A percentile compares a stretch with the other conserved stretches of the same genome.
Conservation (phyloP, 1,140 invertebrate genomes). For the Bombus waltoni region DNA sequence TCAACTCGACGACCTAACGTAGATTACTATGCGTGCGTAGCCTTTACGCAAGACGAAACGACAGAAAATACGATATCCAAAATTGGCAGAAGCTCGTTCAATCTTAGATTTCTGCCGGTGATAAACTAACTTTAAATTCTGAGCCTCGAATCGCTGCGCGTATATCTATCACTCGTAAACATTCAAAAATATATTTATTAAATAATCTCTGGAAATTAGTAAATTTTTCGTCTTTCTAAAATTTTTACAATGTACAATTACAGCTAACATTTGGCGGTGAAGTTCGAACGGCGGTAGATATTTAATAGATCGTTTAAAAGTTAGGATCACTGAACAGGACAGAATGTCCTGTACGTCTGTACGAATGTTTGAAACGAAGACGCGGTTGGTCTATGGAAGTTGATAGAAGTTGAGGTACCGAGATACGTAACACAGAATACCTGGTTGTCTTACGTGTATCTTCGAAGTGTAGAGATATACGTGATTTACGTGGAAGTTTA, state of each 20-base stretch:
- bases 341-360: background rate
- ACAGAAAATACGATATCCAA: too few species aligned
- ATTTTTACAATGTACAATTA: too few species aligned
- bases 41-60: too few species aligned
- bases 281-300: background rate
- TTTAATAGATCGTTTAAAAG: background rate
- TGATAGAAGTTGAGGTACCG: background rate
- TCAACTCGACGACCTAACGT: too few species aligned
- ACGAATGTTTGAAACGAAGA: background rate
- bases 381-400: background rate
- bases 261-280: background rate
- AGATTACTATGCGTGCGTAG: too few species aligned
- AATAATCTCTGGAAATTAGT: background rate
- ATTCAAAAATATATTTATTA: too few species aligned
- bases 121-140: too few species aligned
- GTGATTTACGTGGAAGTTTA: background rate
- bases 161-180: too few species aligned
- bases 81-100: too few species aligned
- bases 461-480: background rate
- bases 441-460: background rate
- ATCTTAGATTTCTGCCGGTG: too few species aligned
- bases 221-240: background rate
- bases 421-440: background rate
- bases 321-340: too few species aligned
- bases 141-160: too few species aligned